A percentile compares a stretch with the other conserved stretches of the same genome.
Conservation (phyloP, 2,888 invertebrate species). For the Cynaeus angustus region DNA sequence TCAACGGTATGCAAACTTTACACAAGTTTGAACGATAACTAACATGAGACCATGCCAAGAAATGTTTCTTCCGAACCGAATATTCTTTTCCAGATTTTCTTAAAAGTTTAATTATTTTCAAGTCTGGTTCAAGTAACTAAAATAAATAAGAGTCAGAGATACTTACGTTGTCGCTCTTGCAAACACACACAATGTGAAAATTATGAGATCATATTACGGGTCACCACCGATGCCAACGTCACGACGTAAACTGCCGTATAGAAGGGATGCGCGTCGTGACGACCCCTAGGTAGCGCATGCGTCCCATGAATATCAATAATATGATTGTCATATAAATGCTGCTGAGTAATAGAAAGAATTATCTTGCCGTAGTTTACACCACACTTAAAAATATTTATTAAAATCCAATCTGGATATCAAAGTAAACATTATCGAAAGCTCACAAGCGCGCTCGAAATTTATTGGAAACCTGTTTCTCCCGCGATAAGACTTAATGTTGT, state of each 20-base stretch:
- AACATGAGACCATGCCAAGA: too few species aligned
- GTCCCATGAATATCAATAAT: constrained; percentile 57
- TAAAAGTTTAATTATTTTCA: too few species aligned
- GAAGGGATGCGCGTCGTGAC: constrained; percentile 51
- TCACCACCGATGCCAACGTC: constrained; percentile 42
- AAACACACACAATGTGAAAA: constrained; percentile 49
- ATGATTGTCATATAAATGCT: constrained; percentile 57
- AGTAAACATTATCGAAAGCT: constrained; percentile 5
- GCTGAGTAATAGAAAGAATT: constrained; percentile 51
- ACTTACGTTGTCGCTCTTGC: constrained; percentile 45
- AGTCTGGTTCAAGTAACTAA: not conserved
- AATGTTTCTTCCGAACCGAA: too few species aligned
- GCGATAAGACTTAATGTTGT: constrained; percentile 17
- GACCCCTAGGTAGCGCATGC: constrained; percentile 50
- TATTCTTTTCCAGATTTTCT: not conserved
- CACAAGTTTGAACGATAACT: too few species aligned
- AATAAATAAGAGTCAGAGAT: not conserved
- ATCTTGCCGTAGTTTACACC: constrained; percentile 27
- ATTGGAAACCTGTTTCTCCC: constrained; percentile 16
- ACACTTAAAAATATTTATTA: constrained; percentile 19
- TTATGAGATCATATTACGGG: constrained; percentile 47
- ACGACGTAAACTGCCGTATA: constrained; percentile 51
- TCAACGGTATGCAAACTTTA: too few species aligned
- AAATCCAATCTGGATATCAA: constrained; percentile 12
- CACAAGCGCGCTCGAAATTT: constrained; percentile 8